Conservation (phyloP, 2,888 invertebrate genomes). For the Thymelicus acteon region DNA sequence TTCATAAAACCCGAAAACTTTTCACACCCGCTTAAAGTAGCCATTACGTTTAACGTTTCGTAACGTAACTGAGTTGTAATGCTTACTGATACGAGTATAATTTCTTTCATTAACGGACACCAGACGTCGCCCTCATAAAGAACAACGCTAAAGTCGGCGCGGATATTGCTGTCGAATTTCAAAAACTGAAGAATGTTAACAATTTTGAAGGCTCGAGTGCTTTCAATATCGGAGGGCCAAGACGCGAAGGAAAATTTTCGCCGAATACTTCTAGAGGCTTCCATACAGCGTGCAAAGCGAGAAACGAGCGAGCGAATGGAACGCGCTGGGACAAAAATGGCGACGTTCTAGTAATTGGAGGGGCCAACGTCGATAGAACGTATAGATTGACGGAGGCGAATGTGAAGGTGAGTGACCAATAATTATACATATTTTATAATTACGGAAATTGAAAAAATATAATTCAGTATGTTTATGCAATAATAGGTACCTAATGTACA, state of each 20-base stretch:
- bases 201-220: slow-evolving; percentile 55
- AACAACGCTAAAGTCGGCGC: slow-evolving; percentile 96
- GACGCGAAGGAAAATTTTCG: slow-evolving; percentile 43
- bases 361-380: slow-evolving; percentile 90
- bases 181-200: slow-evolving; percentile 67
- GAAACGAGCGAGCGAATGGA: slow-evolving; percentile 35
- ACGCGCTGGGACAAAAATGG: slow-evolving; percentile 41
- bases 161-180: slow-evolving; percentile 89
- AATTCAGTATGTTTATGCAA: too few species aligned
- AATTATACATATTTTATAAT: too few species aligned
- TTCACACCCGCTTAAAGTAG: neutral
- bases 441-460: too few species aligned
- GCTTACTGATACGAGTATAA: slow-evolving; percentile 69
- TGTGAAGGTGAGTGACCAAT: slow-evolving; percentile 89
- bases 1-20: neutral
- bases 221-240: slow-evolving; percentile 59
- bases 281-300: slow-evolving; percentile 59
- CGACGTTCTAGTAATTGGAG: slow-evolving; percentile 90
- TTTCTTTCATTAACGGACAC: slow-evolving; percentile 68
- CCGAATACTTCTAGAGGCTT: slow-evolving; percentile 56
- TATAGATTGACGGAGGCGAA: slow-evolving; percentile 86
- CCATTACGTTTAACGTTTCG: neutral
- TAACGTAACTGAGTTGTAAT: slow-evolving; percentile 45
- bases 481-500: too few species aligned
- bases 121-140: slow-evolving; percentile 95